A percentile compares a stretch with the other conserved stretches of the same genome.
These are phyloP conservation scores for Corythornis cristatus DNA, from an alignment of 2,113 vertebrate species.

Conservation along the genomic window DNA sequence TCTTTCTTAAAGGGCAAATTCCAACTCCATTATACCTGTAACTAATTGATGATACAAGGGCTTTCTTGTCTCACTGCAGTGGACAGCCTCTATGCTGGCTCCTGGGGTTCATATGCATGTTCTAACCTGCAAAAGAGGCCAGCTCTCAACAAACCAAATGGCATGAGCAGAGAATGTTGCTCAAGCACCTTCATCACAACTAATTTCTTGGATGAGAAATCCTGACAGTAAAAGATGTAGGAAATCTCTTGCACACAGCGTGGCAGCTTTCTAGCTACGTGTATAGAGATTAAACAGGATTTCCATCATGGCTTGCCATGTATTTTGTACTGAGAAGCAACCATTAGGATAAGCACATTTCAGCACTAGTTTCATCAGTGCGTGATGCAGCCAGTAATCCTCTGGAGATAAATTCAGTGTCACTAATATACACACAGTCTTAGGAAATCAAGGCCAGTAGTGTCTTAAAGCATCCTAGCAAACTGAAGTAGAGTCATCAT, in stretches of 20 bases:
- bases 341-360: background rate
- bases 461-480: background rate
- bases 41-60: background rate
- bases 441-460: background rate
- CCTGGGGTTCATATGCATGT: background rate
- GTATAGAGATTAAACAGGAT: background rate
- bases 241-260: background rate
- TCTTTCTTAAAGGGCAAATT: background rate
- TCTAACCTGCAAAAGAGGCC: background rate
- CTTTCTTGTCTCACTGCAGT: background rate
- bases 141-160: background rate
- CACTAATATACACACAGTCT: background rate
- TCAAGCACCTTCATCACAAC: background rate
- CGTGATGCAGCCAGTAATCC: background rate
- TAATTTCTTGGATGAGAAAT: background rate
- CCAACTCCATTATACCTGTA: background rate
- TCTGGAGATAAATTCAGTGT: background rate
- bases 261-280: background rate
- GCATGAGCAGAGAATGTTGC: background rate
- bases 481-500: background rate
- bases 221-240: background rate
- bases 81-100: background rate
- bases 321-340: constrained; percentile 13
- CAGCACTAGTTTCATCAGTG: background rate
- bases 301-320: background rate